Percentiles rank a stretch among this genome's conserved stretches.
Conservation (phyloP, 2,797 vertebrate species). For the Crax fasciolata region DNA sequence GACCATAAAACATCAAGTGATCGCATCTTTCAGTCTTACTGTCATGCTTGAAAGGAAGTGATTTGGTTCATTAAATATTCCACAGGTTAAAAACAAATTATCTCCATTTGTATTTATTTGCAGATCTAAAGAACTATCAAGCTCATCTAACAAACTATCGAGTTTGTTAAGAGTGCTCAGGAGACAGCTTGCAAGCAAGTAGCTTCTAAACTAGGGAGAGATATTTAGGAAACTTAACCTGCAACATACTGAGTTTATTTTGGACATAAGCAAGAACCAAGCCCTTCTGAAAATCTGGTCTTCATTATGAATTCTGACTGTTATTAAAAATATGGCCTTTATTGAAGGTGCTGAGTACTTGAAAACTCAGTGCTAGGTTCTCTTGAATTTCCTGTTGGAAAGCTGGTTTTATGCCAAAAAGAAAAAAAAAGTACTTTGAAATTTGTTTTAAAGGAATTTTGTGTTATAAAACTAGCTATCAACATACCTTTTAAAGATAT, state of each 20-base stretch:
- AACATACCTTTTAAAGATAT: background rate
- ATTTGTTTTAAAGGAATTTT: background rate
- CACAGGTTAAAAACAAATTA: slow-evolving; percentile 55
- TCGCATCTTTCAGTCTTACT: slow-evolving; percentile 22
- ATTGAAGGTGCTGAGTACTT: slow-evolving; percentile 33
- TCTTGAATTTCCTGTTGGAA: slow-evolving; percentile 37
- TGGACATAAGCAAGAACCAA: slow-evolving; percentile 14
- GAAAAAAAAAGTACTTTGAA: background rate
- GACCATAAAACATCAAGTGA: slow-evolving; percentile 44
- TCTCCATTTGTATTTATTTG: slow-evolving; percentile 62
- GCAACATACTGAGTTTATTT: slow-evolving; percentile 26
- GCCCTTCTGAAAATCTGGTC: slow-evolving; percentile 30
- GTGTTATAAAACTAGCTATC: background rate
- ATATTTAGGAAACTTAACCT: slow-evolving; percentile 3
- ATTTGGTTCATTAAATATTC: slow-evolving; percentile 68
- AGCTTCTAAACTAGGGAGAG: slow-evolving; percentile 32
- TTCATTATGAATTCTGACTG: slow-evolving; percentile 49
- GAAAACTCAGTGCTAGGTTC: slow-evolving; percentile 31
- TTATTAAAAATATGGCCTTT: slow-evolving; percentile 38
- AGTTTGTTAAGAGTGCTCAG: slow-evolving; percentile 22
- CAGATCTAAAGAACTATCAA: slow-evolving; percentile 16
- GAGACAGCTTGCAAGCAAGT: slow-evolving; percentile 31
- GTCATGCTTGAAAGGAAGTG: slow-evolving; percentile 62
- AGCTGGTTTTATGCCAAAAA: background rate
- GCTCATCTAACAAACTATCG: too few species aligned